phyloP scores from a whole-genome alignment of 30 jellyfish, hydroid and myxozoan species.

The Turritopsis rubra region DNA sequence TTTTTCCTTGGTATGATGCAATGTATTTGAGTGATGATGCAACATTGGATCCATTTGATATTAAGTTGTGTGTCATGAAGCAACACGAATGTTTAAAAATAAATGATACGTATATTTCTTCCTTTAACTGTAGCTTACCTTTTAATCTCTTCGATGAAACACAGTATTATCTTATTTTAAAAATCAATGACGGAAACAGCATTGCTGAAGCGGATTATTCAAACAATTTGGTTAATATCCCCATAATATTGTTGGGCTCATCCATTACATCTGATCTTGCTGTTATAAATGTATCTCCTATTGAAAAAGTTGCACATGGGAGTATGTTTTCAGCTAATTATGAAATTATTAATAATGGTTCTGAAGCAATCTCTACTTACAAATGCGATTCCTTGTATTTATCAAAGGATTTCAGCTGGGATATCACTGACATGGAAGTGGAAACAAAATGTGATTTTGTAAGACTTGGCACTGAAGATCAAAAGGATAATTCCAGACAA shows the following conservation, averaged over 20 bases:
- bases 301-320: neutral
- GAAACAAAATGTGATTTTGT: conserved; percentile 16
- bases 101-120: neutral
- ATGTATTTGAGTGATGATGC: conserved; percentile 25
- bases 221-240: neutral
- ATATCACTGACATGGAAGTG: conserved; percentile 17
- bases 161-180: conserved; percentile 11
- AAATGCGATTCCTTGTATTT: conserved; percentile 33
- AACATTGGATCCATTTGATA: conserved; percentile 22
- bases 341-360: conserved; percentile 27
- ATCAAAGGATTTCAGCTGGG: conserved; percentile 32
- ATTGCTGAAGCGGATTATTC: neutral
- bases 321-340: conserved; percentile 13
- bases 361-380: conserved; percentile 24
- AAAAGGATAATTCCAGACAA: neutral
- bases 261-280: conserved; percentile 31
- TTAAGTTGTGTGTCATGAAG: neutral
- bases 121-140: conserved; percentile 20
- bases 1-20: conserved; percentile 12
- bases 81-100: neutral
- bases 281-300: neutral
- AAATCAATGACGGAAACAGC: neutral
- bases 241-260: neutral
- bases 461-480: neutral
- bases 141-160: neutral